phyloP scores from a whole-genome alignment of 92 coral and sea anemone genomes.

The Parazoanthus swiftii region DNA sequence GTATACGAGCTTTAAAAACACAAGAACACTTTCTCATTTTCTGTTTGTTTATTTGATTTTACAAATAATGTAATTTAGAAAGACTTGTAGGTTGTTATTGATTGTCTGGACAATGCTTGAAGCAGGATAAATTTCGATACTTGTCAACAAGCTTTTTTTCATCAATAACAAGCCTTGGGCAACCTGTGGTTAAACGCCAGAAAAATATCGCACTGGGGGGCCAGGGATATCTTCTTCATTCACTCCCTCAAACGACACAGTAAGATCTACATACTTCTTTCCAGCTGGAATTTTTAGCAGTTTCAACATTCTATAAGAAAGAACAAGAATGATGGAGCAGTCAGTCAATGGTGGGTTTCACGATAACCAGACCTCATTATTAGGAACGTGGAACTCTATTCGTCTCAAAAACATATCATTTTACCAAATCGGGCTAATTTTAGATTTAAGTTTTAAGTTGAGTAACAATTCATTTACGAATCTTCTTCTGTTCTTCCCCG shows the following conservation, averaged over 20 bases:
- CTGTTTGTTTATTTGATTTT: background rate
- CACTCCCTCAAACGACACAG: slow-evolving; percentile 77
- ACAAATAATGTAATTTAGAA: background rate
- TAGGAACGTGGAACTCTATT: background rate
- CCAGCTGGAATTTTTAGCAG: slow-evolving; percentile 69
- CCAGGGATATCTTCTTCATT: slow-evolving; percentile 87
- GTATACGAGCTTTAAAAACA: no score
- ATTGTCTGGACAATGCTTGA: background rate
- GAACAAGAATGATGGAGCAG: background rate
- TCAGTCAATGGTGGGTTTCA: background rate
- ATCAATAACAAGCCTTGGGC: background rate
- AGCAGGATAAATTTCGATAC: background rate
- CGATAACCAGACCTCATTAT: background rate
- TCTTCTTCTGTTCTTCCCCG: no score
- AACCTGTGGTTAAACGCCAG: slow-evolving; percentile 40
- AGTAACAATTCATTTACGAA: no score
- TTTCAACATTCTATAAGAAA: slow-evolving; percentile 61
- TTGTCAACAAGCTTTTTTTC: background rate
- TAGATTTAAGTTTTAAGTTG: no score
- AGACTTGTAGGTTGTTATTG: background rate
- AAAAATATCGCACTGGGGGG: slow-evolving; percentile 87
- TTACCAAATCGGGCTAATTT: background rate
- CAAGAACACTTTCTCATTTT: background rate
- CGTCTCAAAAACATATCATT: background rate
- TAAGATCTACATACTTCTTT: slow-evolving; percentile 79